Percentiles rank a stretch among this genome's conserved stretches.
Evolutionary conservation across 2,888 invertebrate genomes (phyloP).

Genomic region (Pheosia tremula): DNA sequence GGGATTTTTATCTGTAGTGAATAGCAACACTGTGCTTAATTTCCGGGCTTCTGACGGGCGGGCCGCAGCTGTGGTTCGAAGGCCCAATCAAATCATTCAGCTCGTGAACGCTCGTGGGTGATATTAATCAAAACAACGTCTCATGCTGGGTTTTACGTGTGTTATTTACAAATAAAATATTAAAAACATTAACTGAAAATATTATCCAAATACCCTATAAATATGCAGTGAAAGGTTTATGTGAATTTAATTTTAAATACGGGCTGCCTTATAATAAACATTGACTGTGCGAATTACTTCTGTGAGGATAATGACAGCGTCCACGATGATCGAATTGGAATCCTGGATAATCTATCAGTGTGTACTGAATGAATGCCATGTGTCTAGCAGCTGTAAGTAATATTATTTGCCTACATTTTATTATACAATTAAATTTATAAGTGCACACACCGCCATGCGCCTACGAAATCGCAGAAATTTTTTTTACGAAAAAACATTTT

Average conservation of each 20-base stretch:
- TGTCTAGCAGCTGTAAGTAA: constrained; percentile 87
- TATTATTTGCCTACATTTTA: constrained; percentile 12
- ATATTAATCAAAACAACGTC: constrained; percentile 61
- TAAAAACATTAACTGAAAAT: constrained; percentile 58
- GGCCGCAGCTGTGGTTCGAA: constrained; percentile 44
- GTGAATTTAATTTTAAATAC: constrained; percentile 39
- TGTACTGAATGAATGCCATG: constrained; percentile 87
- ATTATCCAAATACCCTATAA: constrained; percentile 37
- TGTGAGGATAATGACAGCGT: constrained; percentile 76
- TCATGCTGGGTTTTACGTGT: constrained; percentile 50
- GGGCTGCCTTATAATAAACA: constrained; percentile 41
- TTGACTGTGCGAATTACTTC: constrained; percentile 52
- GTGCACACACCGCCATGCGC: not conserved
- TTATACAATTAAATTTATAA: constrained; percentile 22
- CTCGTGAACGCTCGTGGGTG: constrained; percentile 62
- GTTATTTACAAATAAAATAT: constrained; percentile 55
- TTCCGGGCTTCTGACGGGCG: constrained; percentile 56
- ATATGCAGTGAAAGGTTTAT: constrained; percentile 45
- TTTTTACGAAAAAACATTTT: not conserved
- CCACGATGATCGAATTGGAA: constrained; percentile 87
- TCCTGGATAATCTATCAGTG: constrained; percentile 89
- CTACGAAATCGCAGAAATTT: not conserved
- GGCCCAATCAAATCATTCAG: constrained; percentile 67
- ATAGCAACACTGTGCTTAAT: constrained; percentile 47
- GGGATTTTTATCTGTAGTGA: constrained; percentile 15